Base-by-base conservation (phyloP, 2,797 vertebrate species). In the Ceryle rudis region DNA sequence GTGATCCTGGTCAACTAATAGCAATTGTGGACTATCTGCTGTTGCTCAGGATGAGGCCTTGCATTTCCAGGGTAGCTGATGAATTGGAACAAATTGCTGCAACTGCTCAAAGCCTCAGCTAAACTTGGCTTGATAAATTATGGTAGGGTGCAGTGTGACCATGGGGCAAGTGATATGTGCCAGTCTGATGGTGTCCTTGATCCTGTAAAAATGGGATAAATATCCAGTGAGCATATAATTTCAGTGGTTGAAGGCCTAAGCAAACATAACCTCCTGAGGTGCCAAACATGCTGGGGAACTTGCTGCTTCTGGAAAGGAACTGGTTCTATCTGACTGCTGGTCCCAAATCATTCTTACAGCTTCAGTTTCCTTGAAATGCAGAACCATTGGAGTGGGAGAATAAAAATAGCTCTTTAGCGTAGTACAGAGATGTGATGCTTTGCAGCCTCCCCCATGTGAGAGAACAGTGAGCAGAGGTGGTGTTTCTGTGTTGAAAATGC, bases 291-390 rank as follows among this genome's bases (percentile, higher is more conserved):
- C 41, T 47, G 10, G 47, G 58, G 42, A 93, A 62, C 81, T 85
- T 93, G 21, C 54, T 51, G 0, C 75, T 95, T 86, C 60, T 66
- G 47, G 71, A 60, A 77, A 66, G 77, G 49, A 97, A 71, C 58
- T 42, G 57, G 26, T 80, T 93, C 64, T 31, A 0, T 84, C 58
- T 81, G 61, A 70, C 75, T 79, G 80, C 64, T 89, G 55, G 46
- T 92, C 58, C 67, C 70, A 89, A 95, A 89, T 89, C 37, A 60
- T 90, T 93, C 78, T 94, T 92, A 51, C 65, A 94, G 92, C 73
- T 88, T 86, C 35, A 42, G 51, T 89, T 94, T 94, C 90, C 89
- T 92, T 95, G 70, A 93, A 96, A 90, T 89, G 51, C 90, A 47
- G 86, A 93, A 93, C 71, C 23, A 1, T 64, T 77, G 51, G 33